Percentiles rank a stretch among this genome's conserved stretches.
These are phyloP conservation scores for Pseudorasbora parva DNA, from an alignment of 2,113 vertebrate genomes.

Conservation along the genomic window DNA sequence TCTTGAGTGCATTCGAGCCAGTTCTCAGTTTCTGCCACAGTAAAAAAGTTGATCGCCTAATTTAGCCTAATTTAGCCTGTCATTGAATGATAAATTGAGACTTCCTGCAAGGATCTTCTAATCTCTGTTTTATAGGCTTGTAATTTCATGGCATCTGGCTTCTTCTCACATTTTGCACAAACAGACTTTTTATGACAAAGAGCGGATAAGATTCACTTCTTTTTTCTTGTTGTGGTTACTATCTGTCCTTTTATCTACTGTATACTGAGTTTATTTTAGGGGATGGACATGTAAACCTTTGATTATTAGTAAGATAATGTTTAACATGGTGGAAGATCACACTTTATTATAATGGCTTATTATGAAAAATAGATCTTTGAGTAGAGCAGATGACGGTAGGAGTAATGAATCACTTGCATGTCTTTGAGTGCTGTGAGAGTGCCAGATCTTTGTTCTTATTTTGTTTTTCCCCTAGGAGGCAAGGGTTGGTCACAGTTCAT, in stretches of 20 bases:
- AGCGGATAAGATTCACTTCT: conserved; percentile 6
- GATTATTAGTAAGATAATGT: conserved; percentile 20
- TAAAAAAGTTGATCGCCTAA: neutral
- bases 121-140: conserved; percentile 20
- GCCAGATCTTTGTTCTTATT: conserved; percentile 17
- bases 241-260: conserved; percentile 32
- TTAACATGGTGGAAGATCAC: conserved; percentile 25
- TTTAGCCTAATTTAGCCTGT: neutral
- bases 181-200: conserved; percentile 15
- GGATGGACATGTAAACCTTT: neutral
- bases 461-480: neutral
- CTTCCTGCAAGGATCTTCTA: neutral
- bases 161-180: conserved; percentile 23
- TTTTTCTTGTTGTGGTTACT: conserved; percentile 3
- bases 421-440: neutral
- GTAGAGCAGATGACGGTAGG: neutral
- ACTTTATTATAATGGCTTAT: neutral
- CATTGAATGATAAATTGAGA: neutral
- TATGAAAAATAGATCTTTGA: conserved; percentile 20
- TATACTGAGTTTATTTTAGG: neutral
- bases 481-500: neutral
- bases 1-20: neutral
- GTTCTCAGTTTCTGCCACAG: neutral
- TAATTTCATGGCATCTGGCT: conserved; percentile 16
- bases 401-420: neutral